Conservation (phyloP, 1,140 invertebrate species). For the Pachypeltis micranthus region DNA sequence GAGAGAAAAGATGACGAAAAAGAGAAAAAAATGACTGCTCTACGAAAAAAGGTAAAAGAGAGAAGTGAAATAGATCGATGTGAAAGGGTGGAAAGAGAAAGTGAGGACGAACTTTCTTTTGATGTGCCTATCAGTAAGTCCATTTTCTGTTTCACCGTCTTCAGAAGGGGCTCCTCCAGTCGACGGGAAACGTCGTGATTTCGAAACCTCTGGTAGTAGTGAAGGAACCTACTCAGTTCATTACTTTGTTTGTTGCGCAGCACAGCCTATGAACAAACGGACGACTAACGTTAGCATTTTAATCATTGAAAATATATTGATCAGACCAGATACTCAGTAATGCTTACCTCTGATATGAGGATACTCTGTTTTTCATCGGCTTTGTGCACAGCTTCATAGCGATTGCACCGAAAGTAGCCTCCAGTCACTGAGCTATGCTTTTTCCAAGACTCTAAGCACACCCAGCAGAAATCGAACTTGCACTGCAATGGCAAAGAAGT, state of each 20-base stretch:
- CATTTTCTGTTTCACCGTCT: slow-evolving; percentile 50
- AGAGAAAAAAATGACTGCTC: too few relatives aligned
- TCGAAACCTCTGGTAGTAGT: slow-evolving; percentile 53
- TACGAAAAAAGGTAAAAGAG: too few relatives aligned
- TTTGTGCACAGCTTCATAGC: slow-evolving; percentile 52
- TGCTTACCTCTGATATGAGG: slow-evolving; percentile 45
- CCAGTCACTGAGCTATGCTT: slow-evolving; percentile 58
- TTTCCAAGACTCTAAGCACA: slow-evolving; percentile 63
- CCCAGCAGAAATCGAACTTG: slow-evolving; percentile 67
- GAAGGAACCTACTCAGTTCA: slow-evolving; percentile 52
- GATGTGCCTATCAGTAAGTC: slow-evolving; percentile 41
- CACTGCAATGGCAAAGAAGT: slow-evolving; percentile 41
- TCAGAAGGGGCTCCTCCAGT: slow-evolving; percentile 49
- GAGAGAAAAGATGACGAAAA: too few relatives aligned
- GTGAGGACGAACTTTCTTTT: slow-evolving; percentile 33
- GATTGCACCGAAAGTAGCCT: slow-evolving; percentile 60
- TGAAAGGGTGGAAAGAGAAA: too few relatives aligned
- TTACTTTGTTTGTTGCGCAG: slow-evolving; percentile 46
- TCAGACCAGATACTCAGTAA: too few relatives aligned
- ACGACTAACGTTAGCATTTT: too few relatives aligned
- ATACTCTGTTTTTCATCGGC: slow-evolving; percentile 49
- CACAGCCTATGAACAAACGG: slow-evolving; percentile 45
- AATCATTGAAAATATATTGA: too few relatives aligned
- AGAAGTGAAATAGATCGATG: too few relatives aligned
- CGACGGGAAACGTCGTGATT: slow-evolving; percentile 53